Conservation (phyloP, 1,140 invertebrate species). For the Monochamus saltuarius region DNA sequence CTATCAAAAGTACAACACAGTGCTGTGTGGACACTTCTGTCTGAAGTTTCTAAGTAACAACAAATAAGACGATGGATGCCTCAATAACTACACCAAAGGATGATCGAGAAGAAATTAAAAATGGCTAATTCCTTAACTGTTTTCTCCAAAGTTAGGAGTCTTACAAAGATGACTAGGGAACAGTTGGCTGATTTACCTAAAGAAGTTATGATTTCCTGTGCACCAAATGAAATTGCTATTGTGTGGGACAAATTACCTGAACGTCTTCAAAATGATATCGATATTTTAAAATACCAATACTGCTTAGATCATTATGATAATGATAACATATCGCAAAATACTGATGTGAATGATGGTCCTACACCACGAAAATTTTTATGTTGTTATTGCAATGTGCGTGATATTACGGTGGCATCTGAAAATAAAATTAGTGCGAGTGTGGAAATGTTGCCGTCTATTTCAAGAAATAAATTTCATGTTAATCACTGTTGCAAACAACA, state of each 20-base stretch:
- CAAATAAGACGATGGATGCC: no score
- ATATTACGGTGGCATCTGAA: neutral
- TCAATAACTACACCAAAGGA: no score
- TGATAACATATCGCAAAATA: neutral
- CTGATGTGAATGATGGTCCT: constrained; percentile 1
- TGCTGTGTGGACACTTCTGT: neutral
- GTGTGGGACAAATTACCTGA: neutral
- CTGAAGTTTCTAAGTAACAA: no score
- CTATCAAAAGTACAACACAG: neutral
- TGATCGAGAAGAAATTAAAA: no score
- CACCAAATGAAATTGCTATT: no score
- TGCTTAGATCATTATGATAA: constrained; percentile 2
- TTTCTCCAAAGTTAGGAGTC: no score
- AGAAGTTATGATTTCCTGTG: no score
- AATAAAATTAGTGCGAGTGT: neutral
- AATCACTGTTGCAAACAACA: neutral
- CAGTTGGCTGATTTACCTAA: no score
- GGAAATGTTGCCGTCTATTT: no score
- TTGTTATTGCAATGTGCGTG: neutral
- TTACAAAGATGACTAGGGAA: no score
- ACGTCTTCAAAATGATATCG: neutral
- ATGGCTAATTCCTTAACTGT: no score
- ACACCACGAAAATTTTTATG: neutral
- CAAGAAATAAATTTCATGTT: neutral
- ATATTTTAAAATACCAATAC: neutral